Base-by-base conservation (phyloP, 2,888 invertebrate genomes). In the Neelides folsomi region DNA sequence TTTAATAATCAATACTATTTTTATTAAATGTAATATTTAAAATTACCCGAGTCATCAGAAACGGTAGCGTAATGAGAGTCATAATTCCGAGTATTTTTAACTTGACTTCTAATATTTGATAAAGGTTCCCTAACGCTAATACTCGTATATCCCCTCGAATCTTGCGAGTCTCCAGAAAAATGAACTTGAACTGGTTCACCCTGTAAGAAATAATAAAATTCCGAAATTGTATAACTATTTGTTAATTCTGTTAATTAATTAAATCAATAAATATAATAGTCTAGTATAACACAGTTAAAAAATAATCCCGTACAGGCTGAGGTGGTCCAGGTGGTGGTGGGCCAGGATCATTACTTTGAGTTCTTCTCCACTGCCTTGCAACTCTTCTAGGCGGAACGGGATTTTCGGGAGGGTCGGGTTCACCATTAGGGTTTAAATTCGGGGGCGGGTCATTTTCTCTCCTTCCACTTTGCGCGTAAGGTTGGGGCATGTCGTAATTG, bases 91-190 rank as follows among this genome's bases (percentile, higher is more conserved):
- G 54, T 72, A 15, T 51, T 47, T 13, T 71, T 70, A 0, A 80
- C 80, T 69, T 80, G 79, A 46, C 80, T 81, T 61, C 83, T 77
- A 58, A 83, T 80, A 67, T 81, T 81, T 3, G 87, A 86, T 56
- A 90, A 72, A 1, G 90, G 90, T 70, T 89, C 89, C 15, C 89
- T 76, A 1, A 90, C 90, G 60, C 87, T 89, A 63, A 89, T 89
- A 67, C 88, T 88, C 0, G 89, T 89, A 69, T 90, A 90, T 43
- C 89, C 89, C 52, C 83, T 79, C 1, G 87, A 87, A 71, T 88
- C 89, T 63, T 88, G 87, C 2, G 89, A 89, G 70, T 90, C 89
- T 0, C 89, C 89, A 68, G 88, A 89, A 68, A 89, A 89, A 70
- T 27, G 27, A 27, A 27, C 27, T 27, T 27, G 27, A 27, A 27